A percentile compares a stretch with the other conserved stretches of the same genome.
Evolutionary conservation across 2,113 vertebrate species (phyloP).

Genomic region (Ia io): DNA sequence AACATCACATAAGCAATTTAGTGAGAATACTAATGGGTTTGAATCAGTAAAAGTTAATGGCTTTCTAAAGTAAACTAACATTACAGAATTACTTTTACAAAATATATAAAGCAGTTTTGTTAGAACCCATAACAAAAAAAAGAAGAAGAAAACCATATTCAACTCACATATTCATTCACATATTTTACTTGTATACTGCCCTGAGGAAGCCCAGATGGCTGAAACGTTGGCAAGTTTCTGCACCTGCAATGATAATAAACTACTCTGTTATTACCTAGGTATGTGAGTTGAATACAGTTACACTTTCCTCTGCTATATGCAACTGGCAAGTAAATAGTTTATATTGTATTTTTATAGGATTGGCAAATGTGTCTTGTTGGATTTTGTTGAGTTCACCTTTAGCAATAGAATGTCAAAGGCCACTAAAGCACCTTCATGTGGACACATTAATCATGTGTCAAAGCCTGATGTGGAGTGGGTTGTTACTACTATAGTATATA

Average conservation of each 20-base stretch:
- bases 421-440: constrained; percentile 34
- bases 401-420: constrained; percentile 23
- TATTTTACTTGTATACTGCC: constrained; percentile 69
- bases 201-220: constrained; percentile 71
- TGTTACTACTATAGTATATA: neutral
- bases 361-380: constrained; percentile 57
- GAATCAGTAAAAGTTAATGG: constrained; percentile 49
- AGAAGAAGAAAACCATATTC: constrained; percentile 51
- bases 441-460: constrained; percentile 28
- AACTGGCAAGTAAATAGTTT: constrained; percentile 47
- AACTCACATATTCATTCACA: constrained; percentile 65
- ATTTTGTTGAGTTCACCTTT: constrained; percentile 61
- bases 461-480: neutral
- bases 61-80: constrained; percentile 57
- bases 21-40: constrained; percentile 24
- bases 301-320: constrained; percentile 26
- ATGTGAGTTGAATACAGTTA: constrained; percentile 52
- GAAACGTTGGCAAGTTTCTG: constrained; percentile 66
- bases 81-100: neutral
- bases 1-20: neutral
- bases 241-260: constrained; percentile 75
- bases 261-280: constrained; percentile 65
- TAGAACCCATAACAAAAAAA: constrained; percentile 38
- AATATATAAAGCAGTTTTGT: constrained; percentile 44
- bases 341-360: constrained; percentile 54